These are phyloP conservation scores for Colletes latitarsis DNA, from an alignment of 1,140 invertebrate species.

Conservation along the genomic window DNA sequence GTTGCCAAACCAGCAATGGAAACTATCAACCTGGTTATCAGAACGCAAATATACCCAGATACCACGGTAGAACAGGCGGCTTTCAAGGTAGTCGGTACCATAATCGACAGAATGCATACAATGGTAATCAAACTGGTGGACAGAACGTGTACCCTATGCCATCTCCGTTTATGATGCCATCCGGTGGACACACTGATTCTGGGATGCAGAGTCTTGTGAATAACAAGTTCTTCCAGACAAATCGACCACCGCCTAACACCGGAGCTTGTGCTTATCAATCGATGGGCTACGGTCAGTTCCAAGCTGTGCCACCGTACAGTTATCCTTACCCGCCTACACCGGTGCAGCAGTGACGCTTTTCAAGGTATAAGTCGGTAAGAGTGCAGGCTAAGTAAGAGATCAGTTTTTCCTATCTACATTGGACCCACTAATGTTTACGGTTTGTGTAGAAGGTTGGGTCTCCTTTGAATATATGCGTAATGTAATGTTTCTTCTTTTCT, in stretches of 20 bases:
- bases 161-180: constrained; percentile 81
- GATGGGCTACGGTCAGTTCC: constrained; percentile 81
- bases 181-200: constrained; percentile 74
- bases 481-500: constrained; percentile 57
- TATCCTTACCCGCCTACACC: constrained; percentile 81
- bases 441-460: constrained; percentile 53
- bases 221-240: constrained; percentile 85
- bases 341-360: constrained; percentile 78
- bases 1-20: constrained; percentile 44
- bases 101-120: constrained; percentile 70
- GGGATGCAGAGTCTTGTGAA: constrained; percentile 83
- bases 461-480: constrained; percentile 50
- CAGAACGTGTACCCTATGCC: constrained; percentile 82
- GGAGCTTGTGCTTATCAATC: constrained; percentile 84
- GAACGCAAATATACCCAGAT: constrained; percentile 58
- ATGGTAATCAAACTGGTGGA: constrained; percentile 52
- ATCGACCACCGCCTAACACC: constrained; percentile 80
- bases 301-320: constrained; percentile 80
- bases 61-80: constrained; percentile 68
- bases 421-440: constrained; percentile 44
- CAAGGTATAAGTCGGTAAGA: constrained; percentile 52
- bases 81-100: constrained; percentile 73
- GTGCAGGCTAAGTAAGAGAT: constrained; percentile 68
- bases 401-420: constrained; percentile 42
- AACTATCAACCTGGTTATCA: constrained; percentile 65